phyloP scores from a whole-genome alignment of 2,888 invertebrate genomes.

The Caenorhabditis imperialis region DNA sequence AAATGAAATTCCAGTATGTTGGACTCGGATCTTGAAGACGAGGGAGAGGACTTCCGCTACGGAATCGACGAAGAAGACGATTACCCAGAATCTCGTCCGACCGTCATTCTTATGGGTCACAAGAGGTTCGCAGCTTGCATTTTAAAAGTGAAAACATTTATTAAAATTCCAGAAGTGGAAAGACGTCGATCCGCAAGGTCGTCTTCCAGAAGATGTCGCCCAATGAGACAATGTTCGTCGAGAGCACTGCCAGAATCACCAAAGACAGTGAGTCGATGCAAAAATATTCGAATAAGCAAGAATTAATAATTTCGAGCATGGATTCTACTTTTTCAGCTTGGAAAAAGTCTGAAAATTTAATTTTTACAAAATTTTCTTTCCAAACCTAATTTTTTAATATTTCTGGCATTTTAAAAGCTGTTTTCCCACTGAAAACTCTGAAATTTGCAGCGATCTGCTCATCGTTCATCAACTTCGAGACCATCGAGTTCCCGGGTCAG shows the following conservation, averaged over 20 bases:
- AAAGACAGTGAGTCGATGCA: conserved; percentile 87
- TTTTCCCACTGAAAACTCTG: neutral
- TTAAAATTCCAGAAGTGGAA: conserved; percentile 87
- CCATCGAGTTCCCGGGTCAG: conserved; percentile 99
- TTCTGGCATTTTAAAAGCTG: neutral
- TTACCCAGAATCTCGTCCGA: conserved; percentile 66
- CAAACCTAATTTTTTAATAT: neutral
- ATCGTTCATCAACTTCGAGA: conserved; percentile 99
- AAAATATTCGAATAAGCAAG: no score
- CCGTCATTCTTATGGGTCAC: conserved; percentile 77
- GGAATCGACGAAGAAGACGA: conserved; percentile 62
- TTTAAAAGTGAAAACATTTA: neutral
- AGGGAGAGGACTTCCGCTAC: conserved; percentile 70
- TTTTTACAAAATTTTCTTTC: no score
- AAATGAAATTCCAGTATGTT: neutral
- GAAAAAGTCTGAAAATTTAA: no score
- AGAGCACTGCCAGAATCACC: conserved; percentile 97
- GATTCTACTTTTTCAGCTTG: no score
- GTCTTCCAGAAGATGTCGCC: conserved; percentile 99
- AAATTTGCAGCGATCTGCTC: conserved; percentile 87
- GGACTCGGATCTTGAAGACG: conserved; percentile 56
- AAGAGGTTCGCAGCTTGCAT: conserved; percentile 64
- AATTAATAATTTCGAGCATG: no score
- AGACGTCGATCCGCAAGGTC: conserved; percentile 99
- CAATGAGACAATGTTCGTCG: conserved; percentile 97